Base-by-base conservation (phyloP, 2,113 vertebrate species). In the Tichodroma muraria region DNA sequence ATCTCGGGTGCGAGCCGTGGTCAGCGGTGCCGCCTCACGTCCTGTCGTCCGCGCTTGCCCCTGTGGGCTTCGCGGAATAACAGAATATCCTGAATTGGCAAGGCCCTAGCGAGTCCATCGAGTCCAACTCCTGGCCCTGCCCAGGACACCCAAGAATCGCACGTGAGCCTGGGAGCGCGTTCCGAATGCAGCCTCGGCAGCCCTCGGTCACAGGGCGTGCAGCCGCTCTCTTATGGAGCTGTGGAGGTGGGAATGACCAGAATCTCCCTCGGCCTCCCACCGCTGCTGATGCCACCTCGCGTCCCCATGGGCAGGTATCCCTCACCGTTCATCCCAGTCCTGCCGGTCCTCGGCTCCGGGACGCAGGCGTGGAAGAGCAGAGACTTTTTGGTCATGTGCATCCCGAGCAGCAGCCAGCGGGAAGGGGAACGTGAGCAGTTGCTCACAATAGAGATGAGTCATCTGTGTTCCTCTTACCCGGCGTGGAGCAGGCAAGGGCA, bases 201-300 rank as follows among this genome's bases (percentile, higher is more conserved):
- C 28, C 57, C 35, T 16, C 0, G 0, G 35, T 71, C 10, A 2
- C 61, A 13, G 5, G 0, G 1, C 25, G 0, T 0, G 7, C 15
- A 12, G 28, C 61, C 53, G n/a, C 24, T 14, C 14, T 47, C 21
- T 13, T 2, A 3, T 0, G 31, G 54, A 24, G 45, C n/a, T 31
- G 66, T 38, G 3, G 85, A 24, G 53, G 3, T 15, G 45, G 72
- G 75, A n/a, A 35, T 12, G 9, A 8, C 1, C 6, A 14, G 37
- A 13, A 2, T 9, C 6, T 2, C 28, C 47, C 52, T 37, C 8
- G 0, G 38, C 37, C 16, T 63, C 52, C n/a, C 7, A 1, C 25
- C 1, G 0, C 42, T 25, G 31, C 56, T 5, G 45, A 2, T 31
- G 27, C 9, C 14, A 6, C 18, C 27, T 49, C 2, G 0, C 2